Percentiles rank a stretch among this genome's conserved stretches.
Evolutionary conservation across 2,113 vertebrate genomes (phyloP).

Genomic region (Ophiodon elongatus): DNA sequence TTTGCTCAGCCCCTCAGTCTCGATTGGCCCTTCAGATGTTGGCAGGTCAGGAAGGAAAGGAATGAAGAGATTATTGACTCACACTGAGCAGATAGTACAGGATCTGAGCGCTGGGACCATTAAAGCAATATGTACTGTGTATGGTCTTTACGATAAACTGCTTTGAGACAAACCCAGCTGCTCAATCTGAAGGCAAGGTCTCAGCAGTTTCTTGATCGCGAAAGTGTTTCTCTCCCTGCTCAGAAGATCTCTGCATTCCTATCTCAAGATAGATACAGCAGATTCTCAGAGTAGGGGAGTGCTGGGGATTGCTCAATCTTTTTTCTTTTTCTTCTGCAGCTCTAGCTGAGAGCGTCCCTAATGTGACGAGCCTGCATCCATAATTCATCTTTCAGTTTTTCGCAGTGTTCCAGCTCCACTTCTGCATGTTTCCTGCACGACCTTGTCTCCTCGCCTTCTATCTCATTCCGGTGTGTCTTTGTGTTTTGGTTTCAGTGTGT

Average conservation of each 20-base stretch:
- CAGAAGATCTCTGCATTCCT: constrained; percentile 51
- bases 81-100: constrained; percentile 52
- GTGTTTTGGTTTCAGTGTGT: constrained; percentile 45
- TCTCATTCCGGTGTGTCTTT: constrained; percentile 34
- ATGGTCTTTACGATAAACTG: constrained; percentile 20
- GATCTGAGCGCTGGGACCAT: constrained; percentile 15
- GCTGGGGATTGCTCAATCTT: constrained; percentile 30
- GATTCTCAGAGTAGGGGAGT: constrained; percentile 30
- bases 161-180: not conserved
- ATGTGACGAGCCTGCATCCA: constrained; percentile 63
- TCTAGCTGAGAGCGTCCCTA: constrained; percentile 46
- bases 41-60: constrained; percentile 73
- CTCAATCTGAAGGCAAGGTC: constrained; percentile 1
- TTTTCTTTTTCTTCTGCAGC: constrained; percentile 56
- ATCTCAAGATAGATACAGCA: constrained; percentile 32
- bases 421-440: constrained; percentile 68
- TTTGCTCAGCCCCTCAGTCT: constrained; percentile 50
- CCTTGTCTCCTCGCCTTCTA: constrained; percentile 54
- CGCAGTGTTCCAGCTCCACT: constrained; percentile 48
- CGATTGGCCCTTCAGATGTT: constrained; percentile 57
- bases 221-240: constrained; percentile 20
- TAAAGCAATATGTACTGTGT: constrained; percentile 13
- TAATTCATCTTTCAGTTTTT: constrained; percentile 68
- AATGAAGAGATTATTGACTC: constrained; percentile 59
- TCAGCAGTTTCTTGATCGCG: not conserved